Evolutionary conservation across 1,140 invertebrate species (phyloP).

Genomic region (Drosophila jambulina): DNA sequence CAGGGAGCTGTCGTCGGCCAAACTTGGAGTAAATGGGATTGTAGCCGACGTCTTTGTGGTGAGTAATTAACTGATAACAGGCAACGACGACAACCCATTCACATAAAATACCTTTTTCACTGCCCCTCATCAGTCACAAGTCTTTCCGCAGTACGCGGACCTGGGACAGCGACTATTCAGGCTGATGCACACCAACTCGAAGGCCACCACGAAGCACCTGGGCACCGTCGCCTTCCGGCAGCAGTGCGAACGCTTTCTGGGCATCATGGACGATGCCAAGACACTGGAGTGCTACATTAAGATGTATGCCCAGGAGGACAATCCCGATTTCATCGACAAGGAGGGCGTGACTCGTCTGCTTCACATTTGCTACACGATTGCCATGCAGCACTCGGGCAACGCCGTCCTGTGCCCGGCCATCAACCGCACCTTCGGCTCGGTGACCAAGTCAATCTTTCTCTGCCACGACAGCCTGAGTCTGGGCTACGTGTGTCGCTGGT

Average conservation of each 20-base stretch:
- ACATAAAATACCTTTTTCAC: conserved; percentile 5
- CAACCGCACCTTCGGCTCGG: conserved; percentile 89
- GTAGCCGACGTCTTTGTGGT: conserved; percentile 88
- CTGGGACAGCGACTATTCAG: conserved; percentile 89
- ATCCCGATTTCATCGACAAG: conserved; percentile 80
- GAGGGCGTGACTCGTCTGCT: conserved; percentile 88
- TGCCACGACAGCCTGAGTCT: conserved; percentile 90
- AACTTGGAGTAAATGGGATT: conserved; percentile 89
- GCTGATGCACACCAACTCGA: conserved; percentile 87
- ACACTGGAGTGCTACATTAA: conserved; percentile 89
- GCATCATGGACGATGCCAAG: conserved; percentile 88
- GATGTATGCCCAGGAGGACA: conserved; percentile 86
- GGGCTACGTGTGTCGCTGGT: conserved; percentile 92
- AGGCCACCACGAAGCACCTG: conserved; percentile 88
- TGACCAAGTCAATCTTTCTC: conserved; percentile 92
- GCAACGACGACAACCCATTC: conserved; percentile 10
- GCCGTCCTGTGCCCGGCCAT: conserved; percentile 86
- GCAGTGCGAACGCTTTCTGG: conserved; percentile 90
- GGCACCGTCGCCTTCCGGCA: conserved; percentile 88
- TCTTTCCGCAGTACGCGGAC: conserved; percentile 92
- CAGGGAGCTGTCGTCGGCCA: conserved; percentile 87
- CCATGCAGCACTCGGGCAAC: conserved; percentile 90
- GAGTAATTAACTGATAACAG: conserved; percentile 68
- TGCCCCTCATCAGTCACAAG: conserved; percentile 87
- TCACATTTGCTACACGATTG: conserved; percentile 90